Evolutionary conservation across 2,888 invertebrate species (phyloP), one percentile per base, ranked within the genome.

Genomic region (Rotaria magnacalcarata): DNA sequence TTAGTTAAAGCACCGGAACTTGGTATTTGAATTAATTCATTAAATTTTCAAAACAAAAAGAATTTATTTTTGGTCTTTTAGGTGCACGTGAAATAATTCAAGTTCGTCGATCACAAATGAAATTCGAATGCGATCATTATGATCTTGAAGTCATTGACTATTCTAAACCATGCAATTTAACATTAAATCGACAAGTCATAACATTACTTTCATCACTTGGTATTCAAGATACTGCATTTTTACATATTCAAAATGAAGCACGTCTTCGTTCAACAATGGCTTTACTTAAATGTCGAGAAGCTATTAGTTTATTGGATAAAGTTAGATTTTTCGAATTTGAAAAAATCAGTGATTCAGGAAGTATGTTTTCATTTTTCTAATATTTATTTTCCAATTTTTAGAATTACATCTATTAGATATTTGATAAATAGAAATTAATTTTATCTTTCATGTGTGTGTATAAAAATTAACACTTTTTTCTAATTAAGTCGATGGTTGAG

Each of bases 141-240:
- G 80, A 80, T 80, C n/a, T 80, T 14, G 80, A 80, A 47, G 80
- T 80, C 0, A 80, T 80, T 47, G 80, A 80, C 47, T 80, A 47
- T 80, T 80, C 80, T 1, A 80, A 80, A 47, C 47, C 80, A n/a
- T 80, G 80, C 47, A 43, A 80, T 80, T 80, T 80, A 47, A 80
- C 80, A 47, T 80, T 90, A 54, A 90, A 90, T 87, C 89, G 90
- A 27, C 90, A 90, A 50, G 88, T 90, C 75, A 89, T 90, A 85
- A 89, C 89, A 84, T 88, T 90, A 84, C 85, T 90, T 43, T 80
- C 80, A 80, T 80, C 80, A 2, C 47, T 80, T 24, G 80, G 80
- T 47, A 47, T 80, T n/a, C 47, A 80, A 80, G 80, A 80, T 80
- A n/a, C n/a, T 24, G 80, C 80, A 6, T 80, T 80, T 80, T 80